Evolutionary conservation across 2,888 invertebrate species (phyloP).

Genomic region (Dryococelus australis): DNA sequence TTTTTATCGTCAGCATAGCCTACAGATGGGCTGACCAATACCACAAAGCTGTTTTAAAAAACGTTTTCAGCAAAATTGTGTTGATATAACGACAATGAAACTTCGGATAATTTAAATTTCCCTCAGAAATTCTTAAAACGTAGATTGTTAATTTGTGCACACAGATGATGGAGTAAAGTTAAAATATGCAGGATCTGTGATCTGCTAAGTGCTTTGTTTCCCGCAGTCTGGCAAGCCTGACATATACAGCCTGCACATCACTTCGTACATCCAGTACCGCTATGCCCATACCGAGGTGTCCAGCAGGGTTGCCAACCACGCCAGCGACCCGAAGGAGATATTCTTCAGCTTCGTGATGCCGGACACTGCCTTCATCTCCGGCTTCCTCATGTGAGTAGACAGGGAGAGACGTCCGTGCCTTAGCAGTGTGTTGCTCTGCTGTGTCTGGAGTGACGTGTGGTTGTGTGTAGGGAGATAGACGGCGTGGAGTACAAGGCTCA

Average conservation of each 20-base stretch:
- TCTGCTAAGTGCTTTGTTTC: neutral
- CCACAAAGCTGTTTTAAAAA: too few species aligned
- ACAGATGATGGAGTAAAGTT: neutral
- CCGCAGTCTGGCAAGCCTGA: constrained; percentile 54
- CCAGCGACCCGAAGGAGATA: constrained; percentile 67
- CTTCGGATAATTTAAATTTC: too few species aligned
- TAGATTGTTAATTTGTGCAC: too few species aligned
- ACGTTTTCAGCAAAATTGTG: too few species aligned
- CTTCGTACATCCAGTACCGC: constrained; percentile 68
- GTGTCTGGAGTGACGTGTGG: neutral
- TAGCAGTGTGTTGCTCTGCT: neutral
- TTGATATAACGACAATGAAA: too few species aligned
- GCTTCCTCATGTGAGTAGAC: constrained; percentile 68
- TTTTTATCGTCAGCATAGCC: too few species aligned
- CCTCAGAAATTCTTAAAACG: too few species aligned
- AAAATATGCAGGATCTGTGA: too few species aligned
- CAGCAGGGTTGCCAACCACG: constrained; percentile 70
- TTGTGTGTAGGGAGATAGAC: constrained; percentile 63
- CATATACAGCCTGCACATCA: constrained; percentile 68
- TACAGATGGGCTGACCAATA: too few species aligned
- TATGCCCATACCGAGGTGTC: constrained; percentile 72
- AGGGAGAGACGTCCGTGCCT: neutral
- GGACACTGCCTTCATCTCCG: constrained; percentile 74
- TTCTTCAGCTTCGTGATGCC: constrained; percentile 72
- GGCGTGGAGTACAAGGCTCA: constrained; percentile 70